Evolutionary conservation across 1,140 invertebrate species (phyloP), one percentile per base, ranked within the genome.

Genomic region (Cataglyphis hispanica): DNA sequence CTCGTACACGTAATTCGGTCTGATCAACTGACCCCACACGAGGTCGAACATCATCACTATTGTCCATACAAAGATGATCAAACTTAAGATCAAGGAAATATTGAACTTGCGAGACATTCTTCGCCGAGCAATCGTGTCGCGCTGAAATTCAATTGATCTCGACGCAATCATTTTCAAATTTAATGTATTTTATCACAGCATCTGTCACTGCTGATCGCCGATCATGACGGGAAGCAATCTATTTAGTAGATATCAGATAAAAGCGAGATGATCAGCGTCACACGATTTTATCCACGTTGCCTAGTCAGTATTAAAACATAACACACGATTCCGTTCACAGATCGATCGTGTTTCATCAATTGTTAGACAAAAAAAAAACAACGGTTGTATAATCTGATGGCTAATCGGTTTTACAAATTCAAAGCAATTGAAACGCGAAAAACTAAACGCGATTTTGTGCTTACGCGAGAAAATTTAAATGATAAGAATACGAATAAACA

Each of bases 1-100:
- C 67, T 92, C 67, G 70, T 95, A 95, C 34, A 94, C 81, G 7
- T 87, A 19, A 27, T 91, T 75, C 0, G 94, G 89, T 75, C 92
- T 91, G 7, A 94, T 92, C n/a, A 95, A n/a, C 19, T 72, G 66
- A 43, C 66, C 25, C 5, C 50, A 27, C 19, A 53, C 37, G 19
- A 43, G 2, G 22, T 60, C 5, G 11, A 34, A 22, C 27, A 34
- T 53, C 27, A 34, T 53, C 37, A 67, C 2, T 13, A n/a, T 63
- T 7, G 0, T 13, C 27, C 63, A 81, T 8, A 2, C 2, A 25
- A 60, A 19, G 10, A 25, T 37, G 27, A 83, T 72, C 4, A 72
- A 13, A 25, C 60, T 4, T 34, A 8, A 13, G 16, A 77, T 43
- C 25, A 6, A 53, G 13, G 3, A 37, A 2, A 80, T n/a, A 25